A percentile compares a stretch with the other conserved stretches of the same genome.
phyloP scores from a whole-genome alignment of 1,140 invertebrate species.

The Brachionus calyciflorus region DNA sequence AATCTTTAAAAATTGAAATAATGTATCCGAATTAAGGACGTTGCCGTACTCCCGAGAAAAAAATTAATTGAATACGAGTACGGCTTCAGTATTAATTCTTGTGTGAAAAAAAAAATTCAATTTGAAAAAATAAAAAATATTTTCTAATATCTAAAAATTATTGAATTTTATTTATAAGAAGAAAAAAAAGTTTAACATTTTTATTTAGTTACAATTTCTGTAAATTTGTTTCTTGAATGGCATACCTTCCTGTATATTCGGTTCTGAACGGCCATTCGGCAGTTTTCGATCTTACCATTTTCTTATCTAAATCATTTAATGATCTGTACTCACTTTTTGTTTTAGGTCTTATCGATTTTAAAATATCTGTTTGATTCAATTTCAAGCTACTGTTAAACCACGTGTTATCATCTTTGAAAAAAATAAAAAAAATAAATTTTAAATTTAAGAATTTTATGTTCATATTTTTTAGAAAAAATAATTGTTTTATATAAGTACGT shows the following conservation, averaged over 20 bases:
- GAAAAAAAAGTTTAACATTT: constrained; percentile 52
- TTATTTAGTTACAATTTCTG: too few relatives aligned
- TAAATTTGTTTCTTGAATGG: constrained; percentile 49
- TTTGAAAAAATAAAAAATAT: too few relatives aligned
- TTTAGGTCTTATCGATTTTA: constrained; percentile 54
- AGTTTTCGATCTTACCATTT: constrained; percentile 48
- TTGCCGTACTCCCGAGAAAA: too few relatives aligned
- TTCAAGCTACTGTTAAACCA: constrained; percentile 56
- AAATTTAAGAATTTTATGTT: background rate
- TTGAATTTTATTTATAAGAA: background rate
- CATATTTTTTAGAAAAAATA: too few relatives aligned
- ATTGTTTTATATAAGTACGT: too few relatives aligned
- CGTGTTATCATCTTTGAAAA: constrained; percentile 56
- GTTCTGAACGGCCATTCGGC: constrained; percentile 53
- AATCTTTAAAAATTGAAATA: too few relatives aligned
- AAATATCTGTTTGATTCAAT: constrained; percentile 53
- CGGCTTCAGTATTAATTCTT: too few relatives aligned
- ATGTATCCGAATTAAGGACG: too few relatives aligned
- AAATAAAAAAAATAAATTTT: constrained; percentile 36
- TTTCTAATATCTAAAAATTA: background rate
- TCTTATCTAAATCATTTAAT: constrained; percentile 48
- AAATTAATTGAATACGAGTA: too few relatives aligned
- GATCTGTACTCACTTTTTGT: constrained; percentile 52
- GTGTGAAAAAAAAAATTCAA: too few relatives aligned
- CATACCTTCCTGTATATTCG: constrained; percentile 55